Evolutionary conservation across 2,888 invertebrate species (phyloP).

Genomic region (Limnephilus marmoratus): DNA sequence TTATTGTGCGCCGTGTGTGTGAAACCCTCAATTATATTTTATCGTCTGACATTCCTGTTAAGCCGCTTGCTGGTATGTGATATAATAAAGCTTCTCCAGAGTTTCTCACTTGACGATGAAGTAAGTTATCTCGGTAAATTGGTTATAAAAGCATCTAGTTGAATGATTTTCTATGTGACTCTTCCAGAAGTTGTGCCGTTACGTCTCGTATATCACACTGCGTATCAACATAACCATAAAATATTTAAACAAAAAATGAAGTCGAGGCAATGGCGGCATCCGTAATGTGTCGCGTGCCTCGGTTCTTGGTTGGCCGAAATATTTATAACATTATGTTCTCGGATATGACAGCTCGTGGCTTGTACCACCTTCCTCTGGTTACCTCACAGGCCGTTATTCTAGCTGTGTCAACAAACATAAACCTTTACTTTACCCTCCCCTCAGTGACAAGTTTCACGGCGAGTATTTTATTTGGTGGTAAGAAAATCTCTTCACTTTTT

Average conservation of each 20-base stretch:
- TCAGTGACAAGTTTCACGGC: background rate
- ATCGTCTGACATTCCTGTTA: background rate
- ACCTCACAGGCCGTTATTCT: slow-evolving; percentile 38
- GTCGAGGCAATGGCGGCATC: slow-evolving; percentile 15
- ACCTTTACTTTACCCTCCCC: background rate
- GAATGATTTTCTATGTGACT: background rate
- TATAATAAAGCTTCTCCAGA: background rate
- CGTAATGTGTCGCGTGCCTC: slow-evolving; percentile 45
- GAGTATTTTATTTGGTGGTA: background rate
- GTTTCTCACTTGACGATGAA: background rate
- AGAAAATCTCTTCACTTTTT: background rate
- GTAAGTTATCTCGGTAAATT: background rate
- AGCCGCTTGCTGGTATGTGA: background rate
- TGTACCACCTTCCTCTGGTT: slow-evolving; percentile 56
- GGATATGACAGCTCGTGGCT: slow-evolving; percentile 44
- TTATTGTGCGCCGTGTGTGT: background rate
- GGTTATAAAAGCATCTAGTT: background rate
- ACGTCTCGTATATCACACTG: slow-evolving; percentile 16
- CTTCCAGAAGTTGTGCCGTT: background rate
- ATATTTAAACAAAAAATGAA: slow-evolving; percentile 17
- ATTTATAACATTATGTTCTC: slow-evolving; percentile 48
- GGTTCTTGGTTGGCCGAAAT: slow-evolving; percentile 38
- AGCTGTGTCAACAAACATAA: background rate
- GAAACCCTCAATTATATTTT: background rate
- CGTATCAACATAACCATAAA: slow-evolving; percentile 24